These are phyloP conservation scores for Ametastegia equiseti DNA, from an alignment of 2,888 invertebrate genomes.

Conservation along the genomic window DNA sequence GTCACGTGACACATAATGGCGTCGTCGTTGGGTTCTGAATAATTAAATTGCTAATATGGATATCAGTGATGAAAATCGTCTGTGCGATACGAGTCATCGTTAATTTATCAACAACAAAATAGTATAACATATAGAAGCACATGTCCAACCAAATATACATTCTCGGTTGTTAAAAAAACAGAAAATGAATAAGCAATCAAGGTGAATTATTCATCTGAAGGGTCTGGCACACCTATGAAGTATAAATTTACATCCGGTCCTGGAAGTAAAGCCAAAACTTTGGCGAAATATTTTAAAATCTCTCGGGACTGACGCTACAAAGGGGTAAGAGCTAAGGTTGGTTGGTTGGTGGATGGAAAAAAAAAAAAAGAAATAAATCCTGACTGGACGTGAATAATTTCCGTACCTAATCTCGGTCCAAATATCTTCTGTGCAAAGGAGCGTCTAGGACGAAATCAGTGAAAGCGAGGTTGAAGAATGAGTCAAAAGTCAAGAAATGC, in stretches of 20 bases:
- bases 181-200: not conserved
- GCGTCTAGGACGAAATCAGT: not conserved
- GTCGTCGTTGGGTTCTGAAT: not conserved
- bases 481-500: not conserved
- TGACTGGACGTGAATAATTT: not conserved
- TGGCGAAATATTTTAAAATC: not conserved
- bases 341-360: too few species aligned
- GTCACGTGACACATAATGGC: not conserved
- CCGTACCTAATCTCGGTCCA: too few species aligned
- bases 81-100: too few species aligned
- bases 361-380: constrained; percentile 12
- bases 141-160: too few species aligned
- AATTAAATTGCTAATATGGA: not conserved
- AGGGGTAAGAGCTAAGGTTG: not conserved
- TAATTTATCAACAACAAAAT: too few species aligned
- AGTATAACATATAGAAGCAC: not conserved
- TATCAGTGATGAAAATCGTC: not conserved
- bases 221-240: not conserved
- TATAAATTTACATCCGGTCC: not conserved
- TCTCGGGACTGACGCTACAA: not conserved
- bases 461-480: not conserved
- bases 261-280: not conserved
- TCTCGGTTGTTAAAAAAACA: not conserved
- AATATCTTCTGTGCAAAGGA: not conserved
- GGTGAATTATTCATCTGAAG: not conserved